Conservation (phyloP, 2,113 vertebrate genomes). For the Tautogolabrus adspersus region DNA sequence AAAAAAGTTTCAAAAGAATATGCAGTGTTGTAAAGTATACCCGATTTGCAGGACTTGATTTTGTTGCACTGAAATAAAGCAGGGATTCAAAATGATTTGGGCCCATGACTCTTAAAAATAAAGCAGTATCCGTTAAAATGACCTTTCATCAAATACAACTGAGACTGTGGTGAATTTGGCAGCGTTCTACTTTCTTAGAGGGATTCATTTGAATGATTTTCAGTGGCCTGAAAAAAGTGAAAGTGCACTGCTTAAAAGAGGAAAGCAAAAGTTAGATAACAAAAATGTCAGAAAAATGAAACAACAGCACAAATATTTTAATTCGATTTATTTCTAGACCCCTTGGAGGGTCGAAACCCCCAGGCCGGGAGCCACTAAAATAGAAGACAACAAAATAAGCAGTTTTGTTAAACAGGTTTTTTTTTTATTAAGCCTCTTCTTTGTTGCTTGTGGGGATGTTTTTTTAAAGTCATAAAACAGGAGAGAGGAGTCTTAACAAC, state of each 20-base stretch:
- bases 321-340: slow-evolving; percentile 1
- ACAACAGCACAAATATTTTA: not conserved
- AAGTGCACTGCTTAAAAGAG: not conserved
- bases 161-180: not conserved
- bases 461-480: not conserved
- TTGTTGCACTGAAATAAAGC: not conserved
- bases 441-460: not conserved
- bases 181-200: no score
- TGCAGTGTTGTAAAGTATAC: no score
- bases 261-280: not conserved
- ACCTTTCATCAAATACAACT: not conserved
- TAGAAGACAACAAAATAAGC: not conserved
- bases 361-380: not conserved
- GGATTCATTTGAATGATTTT: not conserved
- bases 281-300: not conserved
- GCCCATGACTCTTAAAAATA: not conserved
- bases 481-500: not conserved
- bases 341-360: not conserved
- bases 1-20: not conserved
- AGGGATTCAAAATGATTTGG: not conserved
- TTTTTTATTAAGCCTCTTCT: not conserved
- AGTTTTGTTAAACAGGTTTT: slow-evolving; percentile 4
- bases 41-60: not conserved
- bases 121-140: not conserved
- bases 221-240: not conserved